Percentiles rank a stretch among this genome's conserved stretches.
phyloP scores from a whole-genome alignment of 2,797 vertebrate species.

The Platyrinchus mystaceus region DNA sequence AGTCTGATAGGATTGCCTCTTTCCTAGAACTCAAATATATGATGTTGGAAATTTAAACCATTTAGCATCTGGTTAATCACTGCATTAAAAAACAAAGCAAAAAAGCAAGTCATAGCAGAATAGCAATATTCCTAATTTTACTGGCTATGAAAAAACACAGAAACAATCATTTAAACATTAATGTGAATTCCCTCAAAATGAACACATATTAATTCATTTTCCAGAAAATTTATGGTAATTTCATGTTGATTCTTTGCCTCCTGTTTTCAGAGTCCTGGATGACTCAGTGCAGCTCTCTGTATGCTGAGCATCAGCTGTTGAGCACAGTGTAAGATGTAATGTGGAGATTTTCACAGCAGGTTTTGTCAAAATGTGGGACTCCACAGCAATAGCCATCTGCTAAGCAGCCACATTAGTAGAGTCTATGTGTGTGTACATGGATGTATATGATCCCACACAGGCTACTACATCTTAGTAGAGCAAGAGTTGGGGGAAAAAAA shows the following conservation, averaged over 20 bases:
- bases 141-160: conserved; percentile 28
- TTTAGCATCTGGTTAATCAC: conserved; percentile 65
- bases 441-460: neutral
- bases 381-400: conserved; percentile 65
- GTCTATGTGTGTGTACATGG: neutral
- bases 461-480: neutral
- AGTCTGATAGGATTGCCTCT: neutral
- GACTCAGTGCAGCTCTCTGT: conserved; percentile 43
- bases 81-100: conserved; percentile 35
- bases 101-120: conserved; percentile 10
- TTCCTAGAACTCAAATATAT: conserved; percentile 30
- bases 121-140: conserved; percentile 32
- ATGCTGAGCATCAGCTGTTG: conserved; percentile 60
- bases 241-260: conserved; percentile 59
- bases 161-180: conserved; percentile 37
- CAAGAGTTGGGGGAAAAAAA: neutral
- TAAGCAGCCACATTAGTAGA: conserved; percentile 24
- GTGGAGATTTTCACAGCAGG: conserved; percentile 54
- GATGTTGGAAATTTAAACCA: conserved; percentile 48
- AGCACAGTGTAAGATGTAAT: conserved; percentile 50
- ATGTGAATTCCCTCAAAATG: conserved; percentile 10
- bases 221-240: conserved; percentile 60
- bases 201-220: conserved; percentile 57
- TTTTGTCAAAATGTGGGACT: conserved; percentile 63
- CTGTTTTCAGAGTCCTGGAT: conserved; percentile 56